A percentile compares a stretch with the other conserved stretches of the same genome.
Evolutionary conservation across 2,888 invertebrate genomes (phyloP).

Genomic region (Ichneumoninae sp.): DNA sequence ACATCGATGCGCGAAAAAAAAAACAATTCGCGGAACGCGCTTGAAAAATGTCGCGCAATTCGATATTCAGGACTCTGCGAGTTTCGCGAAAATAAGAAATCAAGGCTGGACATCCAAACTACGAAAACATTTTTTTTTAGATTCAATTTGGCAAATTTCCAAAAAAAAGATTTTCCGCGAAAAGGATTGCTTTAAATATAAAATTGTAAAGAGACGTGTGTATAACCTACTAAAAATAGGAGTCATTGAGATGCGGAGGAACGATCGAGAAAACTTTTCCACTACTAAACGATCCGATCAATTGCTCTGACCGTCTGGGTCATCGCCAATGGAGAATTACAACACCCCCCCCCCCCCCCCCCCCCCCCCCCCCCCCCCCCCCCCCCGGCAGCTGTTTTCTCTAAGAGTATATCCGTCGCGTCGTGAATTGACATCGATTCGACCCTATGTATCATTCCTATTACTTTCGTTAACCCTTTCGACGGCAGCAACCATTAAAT

Average conservation of each 20-base stretch:
- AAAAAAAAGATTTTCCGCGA: no score
- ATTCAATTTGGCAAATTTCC: no score
- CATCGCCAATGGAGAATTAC: slow-evolving; percentile 71
- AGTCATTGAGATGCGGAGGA: neutral
- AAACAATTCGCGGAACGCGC: neutral
- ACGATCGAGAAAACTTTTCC: slow-evolving; percentile 70
- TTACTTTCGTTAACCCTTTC: neutral
- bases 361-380: neutral
- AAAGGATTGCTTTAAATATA: no score
- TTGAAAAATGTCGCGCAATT: neutral
- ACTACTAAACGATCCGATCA: slow-evolving; percentile 71
- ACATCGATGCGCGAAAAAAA: neutral
- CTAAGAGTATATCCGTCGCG: neutral
- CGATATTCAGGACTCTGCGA: neutral
- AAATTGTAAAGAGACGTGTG: no score
- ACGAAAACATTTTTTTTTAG: no score
- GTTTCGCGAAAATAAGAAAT: no score
- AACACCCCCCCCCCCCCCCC: slow-evolving; percentile 17
- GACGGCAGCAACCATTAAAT: neutral
- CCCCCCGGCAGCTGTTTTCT: slow-evolving; percentile 15
- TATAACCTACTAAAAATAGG: neutral
- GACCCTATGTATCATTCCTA: neutral
- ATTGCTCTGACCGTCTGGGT: slow-evolving; percentile 65
- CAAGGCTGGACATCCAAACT: no score
- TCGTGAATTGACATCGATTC: neutral